Conservation (phyloP, 30 jellyfish, hydroid and myxozoan genomes). For the Calvadosia cruxmelitensis region DNA sequence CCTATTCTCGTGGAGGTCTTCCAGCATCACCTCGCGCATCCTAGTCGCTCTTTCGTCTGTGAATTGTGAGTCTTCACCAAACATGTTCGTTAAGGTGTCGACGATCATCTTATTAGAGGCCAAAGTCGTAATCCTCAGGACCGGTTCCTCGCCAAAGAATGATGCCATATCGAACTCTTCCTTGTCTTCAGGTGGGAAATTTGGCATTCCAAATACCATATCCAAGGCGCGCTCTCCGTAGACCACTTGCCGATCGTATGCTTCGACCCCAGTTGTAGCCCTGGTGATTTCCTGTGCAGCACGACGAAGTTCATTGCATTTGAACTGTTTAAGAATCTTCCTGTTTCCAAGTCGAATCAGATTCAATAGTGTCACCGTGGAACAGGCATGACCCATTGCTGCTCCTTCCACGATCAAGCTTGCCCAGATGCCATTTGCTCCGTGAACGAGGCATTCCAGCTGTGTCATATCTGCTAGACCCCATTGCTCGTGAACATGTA, state of each 20-base stretch:
- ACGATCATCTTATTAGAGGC: constrained; percentile 41
- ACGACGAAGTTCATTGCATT: constrained; percentile 41
- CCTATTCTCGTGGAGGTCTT: constrained; percentile 49
- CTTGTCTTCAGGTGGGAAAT: constrained; percentile 32
- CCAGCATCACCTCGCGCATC: constrained; percentile 52
- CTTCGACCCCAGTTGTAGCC: constrained; percentile 36
- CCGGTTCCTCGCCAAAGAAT: constrained; percentile 60
- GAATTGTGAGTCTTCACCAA: constrained; percentile 53
- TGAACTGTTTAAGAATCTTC: constrained; percentile 34
- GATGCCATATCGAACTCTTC: constrained; percentile 36
- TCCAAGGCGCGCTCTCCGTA: constrained; percentile 65
- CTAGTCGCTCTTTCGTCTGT: constrained; percentile 46
- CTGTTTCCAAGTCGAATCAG: constrained; percentile 55
- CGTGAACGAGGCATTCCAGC: constrained; percentile 44
- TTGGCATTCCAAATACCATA: constrained; percentile 41
- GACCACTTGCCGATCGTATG: constrained; percentile 33
- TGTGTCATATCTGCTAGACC: constrained; percentile 37
- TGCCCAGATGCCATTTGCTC: constrained; percentile 76
- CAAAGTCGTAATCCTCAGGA: constrained; percentile 58
- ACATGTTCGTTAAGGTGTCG: constrained; percentile 14
- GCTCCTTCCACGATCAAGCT: constrained; percentile 70
- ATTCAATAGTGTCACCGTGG: constrained; percentile 31
- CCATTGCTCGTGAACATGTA: constrained; percentile 73
- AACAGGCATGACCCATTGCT: constrained; percentile 55
- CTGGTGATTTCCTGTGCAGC: constrained; percentile 45